Base-by-base conservation (phyloP, 2,797 vertebrate genomes). In the Mionectes olivaceus region DNA sequence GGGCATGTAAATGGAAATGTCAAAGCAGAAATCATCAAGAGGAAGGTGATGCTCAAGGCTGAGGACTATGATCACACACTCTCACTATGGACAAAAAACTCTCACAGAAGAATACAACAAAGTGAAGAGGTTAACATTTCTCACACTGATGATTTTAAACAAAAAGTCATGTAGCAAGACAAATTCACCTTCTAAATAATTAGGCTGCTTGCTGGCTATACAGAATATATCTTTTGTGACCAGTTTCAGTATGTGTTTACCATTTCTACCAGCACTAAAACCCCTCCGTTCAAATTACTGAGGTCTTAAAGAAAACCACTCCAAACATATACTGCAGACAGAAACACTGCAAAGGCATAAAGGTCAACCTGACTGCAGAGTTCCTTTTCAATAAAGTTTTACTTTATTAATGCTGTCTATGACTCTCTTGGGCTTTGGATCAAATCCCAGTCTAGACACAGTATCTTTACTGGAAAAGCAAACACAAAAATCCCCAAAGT, bases 311-410 rank as follows among this genome's bases (percentile, higher is more conserved):
- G 75, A 55, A 92, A 92, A 77, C 30, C 70, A 81, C 50, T 83
- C 50, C 84, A 91, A 57, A 81, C 14, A 30, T 19, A 52, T 5
- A 23, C 86, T 87, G 84, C 90, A 93, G 68, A 77, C 47, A 90
- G 71, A 92, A 96, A 95, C 81, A 89, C 73, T 89, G 84, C 91
- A 87, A 85, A 95, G 46, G 33, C 61, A 89, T 80, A 73, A 92
- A 91, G 89, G 84, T 94, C 89, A 87, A 75, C 32, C 43, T 59
- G 61, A 71, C 79, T 92, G 87, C 13, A 2, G 83, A 93, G 71
- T 24, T 87, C 46, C 77, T 90, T 86, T 93, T 75, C 64, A 61
- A 92, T 85, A 61, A 90, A 93, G 28, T 92, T 95, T 67, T 91
- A 78, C 53, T 87, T 93, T 92, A 88, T 92, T 92, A 92, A 93